A percentile compares a stretch with the other conserved stretches of the same genome.
phyloP scores from a whole-genome alignment of 2,797 vertebrate species.

The Calcarius lapponicus region DNA sequence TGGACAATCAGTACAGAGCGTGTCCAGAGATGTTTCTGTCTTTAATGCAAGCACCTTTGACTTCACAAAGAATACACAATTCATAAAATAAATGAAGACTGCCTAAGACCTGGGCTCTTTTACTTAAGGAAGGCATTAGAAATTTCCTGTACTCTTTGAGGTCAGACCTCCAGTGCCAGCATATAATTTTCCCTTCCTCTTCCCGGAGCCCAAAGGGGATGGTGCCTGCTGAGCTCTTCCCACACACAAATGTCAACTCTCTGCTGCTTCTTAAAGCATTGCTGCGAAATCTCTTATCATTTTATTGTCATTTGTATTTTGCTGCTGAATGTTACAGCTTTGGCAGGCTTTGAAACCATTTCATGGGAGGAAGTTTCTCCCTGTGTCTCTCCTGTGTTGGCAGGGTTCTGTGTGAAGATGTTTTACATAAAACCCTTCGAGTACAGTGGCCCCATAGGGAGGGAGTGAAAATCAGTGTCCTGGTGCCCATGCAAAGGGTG shows the following conservation, averaged over 20 bases:
- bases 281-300: background rate
- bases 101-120: background rate
- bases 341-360: background rate
- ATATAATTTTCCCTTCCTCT: background rate
- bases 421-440: conserved; percentile 75
- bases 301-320: background rate
- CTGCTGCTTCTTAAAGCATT: background rate
- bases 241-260: background rate
- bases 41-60: background rate
- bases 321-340: background rate
- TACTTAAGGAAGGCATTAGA: background rate
- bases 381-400: background rate
- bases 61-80: background rate
- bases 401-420: conserved; percentile 79
- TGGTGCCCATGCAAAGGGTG: conserved; percentile 73
- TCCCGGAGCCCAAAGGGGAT: background rate
- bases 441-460: conserved; percentile 52
- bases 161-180: background rate
- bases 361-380: background rate
- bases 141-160: background rate
- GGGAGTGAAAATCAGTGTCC: conserved; percentile 71
- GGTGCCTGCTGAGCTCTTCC: background rate
- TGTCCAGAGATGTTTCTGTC: background rate
- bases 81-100: background rate
- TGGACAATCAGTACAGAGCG: background rate